Base-by-base conservation (phyloP, 2,797 vertebrate species). In the Sebastiscus tertius region DNA sequence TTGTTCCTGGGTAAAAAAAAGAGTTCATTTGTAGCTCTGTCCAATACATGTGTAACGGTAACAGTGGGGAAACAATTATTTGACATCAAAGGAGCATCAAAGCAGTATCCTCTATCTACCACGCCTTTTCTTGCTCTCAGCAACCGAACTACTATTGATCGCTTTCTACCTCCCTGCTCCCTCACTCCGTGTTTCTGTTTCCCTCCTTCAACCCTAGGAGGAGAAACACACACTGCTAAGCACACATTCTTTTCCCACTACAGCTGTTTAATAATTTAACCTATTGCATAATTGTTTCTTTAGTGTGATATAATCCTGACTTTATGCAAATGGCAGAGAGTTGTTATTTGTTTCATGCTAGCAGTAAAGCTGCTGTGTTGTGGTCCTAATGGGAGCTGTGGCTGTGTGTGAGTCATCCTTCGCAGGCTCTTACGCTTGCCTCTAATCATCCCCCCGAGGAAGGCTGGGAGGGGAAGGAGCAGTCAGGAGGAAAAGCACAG, bases 321-420 rank as follows among this genome's bases (percentile, higher is more conserved):
- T 66, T 68, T 54, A 67, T 77, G 79, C 72, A 84, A 72, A 89
- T 81, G 69, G 29, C 0, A 42, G 7, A 22, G 36, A 64, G 58
- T 67, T 70, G 71, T 46, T 61, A 79, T 80, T 77, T 72, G 68
- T 73, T 77, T 61, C 58, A 66, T 74, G 60, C 49, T n/a, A 11
- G 66, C 64, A 62, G 64, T 69, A 26, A 69, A 75, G 58, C 52
- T 46, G 34, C 8, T 7, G 33, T 39, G 77, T 55, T 82, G 72
- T 39, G 56, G 65, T 78, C 26, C 67, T 86, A 74, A 86, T 77
- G 66, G 82, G 71, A 85, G 71, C 52, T 61, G 73, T 54, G 80
- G 24, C 39, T 66, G 55, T 42, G 76, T 76, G 83, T 87, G 81
- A 82, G 58, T 89, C 85, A 83, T 89, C 67, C 70, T 81, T 81